Evolutionary conservation across 2,888 invertebrate species (phyloP).

Genomic region (Noctua janthe): DNA sequence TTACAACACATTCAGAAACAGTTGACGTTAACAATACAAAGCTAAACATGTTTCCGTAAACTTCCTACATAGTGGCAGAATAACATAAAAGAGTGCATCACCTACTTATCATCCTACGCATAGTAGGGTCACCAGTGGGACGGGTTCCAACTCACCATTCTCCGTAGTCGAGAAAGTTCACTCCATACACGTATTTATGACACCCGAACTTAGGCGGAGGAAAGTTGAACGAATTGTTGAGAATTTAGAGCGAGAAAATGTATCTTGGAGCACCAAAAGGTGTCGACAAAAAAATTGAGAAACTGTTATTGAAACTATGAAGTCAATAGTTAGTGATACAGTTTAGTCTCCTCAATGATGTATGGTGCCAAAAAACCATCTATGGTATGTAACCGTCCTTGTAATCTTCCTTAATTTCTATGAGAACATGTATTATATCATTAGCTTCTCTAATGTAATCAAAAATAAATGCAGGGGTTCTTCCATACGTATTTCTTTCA

Average conservation of each 20-base stretch:
- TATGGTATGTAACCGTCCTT: neutral
- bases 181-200: conserved; percentile 37
- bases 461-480: neutral
- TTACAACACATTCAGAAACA: neutral
- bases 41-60: conserved; percentile 5
- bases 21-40: neutral
- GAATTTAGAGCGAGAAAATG: conserved; percentile 30
- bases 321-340: neutral
- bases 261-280: neutral
- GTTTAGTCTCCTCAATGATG: neutral
- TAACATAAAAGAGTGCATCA: conserved; percentile 38
- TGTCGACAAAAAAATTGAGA: neutral
- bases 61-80: conserved; percentile 22
- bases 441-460: neutral
- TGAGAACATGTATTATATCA: neutral
- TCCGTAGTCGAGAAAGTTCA: conserved; percentile 46
- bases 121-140: conserved; percentile 44
- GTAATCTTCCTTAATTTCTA: neutral
- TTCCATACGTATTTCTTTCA: neutral
- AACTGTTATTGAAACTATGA: neutral
- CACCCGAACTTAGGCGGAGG: conserved; percentile 12
- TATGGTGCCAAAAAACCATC: neutral
- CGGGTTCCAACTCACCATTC: conserved; percentile 22
- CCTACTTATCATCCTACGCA: conserved; percentile 58
- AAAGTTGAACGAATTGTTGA: conserved; percentile 32